Base-by-base conservation (phyloP, 2,888 invertebrate species). In the Pelosia muscerda region DNA sequence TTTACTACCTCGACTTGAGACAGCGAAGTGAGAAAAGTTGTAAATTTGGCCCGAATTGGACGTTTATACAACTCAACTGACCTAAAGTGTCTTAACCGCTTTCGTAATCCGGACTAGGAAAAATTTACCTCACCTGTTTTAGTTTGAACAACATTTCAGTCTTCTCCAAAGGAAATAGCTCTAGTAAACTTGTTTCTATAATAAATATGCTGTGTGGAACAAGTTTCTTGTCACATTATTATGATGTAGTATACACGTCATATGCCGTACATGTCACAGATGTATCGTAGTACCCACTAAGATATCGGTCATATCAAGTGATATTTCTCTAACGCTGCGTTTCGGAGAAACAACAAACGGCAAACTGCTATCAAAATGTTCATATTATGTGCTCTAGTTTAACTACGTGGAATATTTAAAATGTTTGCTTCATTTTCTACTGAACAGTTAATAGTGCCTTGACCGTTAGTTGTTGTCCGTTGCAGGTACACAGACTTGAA, bases 31-130 rank as follows among this genome's bases (percentile, higher is more conserved):
- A 88, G 91, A 92, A 92, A 92, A 92, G 92, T 93, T 93, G 93
- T 94, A 94, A 93, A 93, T 93, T 94, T 91, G 88, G 56, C 31
- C 88, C 90, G 90, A 93, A 94, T 92, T 90, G 91, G 87, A 87
- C 91, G 88, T 92, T 93, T 92, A 91, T 93, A 90, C 92, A 88
- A 87, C 89, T 90, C 86, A 78, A 88, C 89, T 93, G 92, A 92
- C 92, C 93, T 87, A 88, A 87, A 87, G 84, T 82, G 83, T 84
- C 84, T 86, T 86, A 85, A 86, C 86, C 86, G 85, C 84, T 81
- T 81, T 81, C 84, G 86, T 90, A 88, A 88, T 90, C 86, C 83
- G 82, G 81, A 85, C 83, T 72, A 77, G 76, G 76, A 83, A 82
- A 88, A 88, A 90, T 90, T 89, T 87, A 85, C 84, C 88, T 84